Base-by-base conservation (phyloP, 1,140 invertebrate genomes). In the Araneus ventricosus region DNA sequence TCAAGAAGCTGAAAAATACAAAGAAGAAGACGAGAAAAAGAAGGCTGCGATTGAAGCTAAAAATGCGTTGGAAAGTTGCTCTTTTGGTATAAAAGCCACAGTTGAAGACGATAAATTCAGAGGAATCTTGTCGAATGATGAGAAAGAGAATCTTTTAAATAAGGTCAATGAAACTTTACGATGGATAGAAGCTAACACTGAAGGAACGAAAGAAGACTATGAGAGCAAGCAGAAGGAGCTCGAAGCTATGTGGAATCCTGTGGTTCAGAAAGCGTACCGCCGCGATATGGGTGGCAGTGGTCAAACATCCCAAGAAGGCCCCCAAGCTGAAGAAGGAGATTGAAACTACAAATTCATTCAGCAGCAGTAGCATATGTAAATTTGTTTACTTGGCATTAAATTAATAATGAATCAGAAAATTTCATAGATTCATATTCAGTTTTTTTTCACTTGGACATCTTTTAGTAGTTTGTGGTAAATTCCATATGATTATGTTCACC, bases 1-100 rank as follows among this genome's bases (percentile, higher is more conserved):
- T 94, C 95, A 95, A 70, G 97, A 95, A 94, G 96, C 95, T 87
- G 96, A 96, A 95, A 96, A 95, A 95, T 97, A 96, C 94, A 95
- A 94, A 85, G 95, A 95, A 30, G 96, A 95, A 79, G 96, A 96
- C 88, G 95, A 99, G 94, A 98, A 97, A 94, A 98, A 99, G 95
- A 98, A 97, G 95, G 97, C 97, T 93, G 97, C 97, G 30, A 98
- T 99, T 17, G 95, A 96, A 61, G 97, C 98, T 86, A 99, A 99
- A 96, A 99, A 99, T 95, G 96, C 96, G 24, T 96, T 99, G 1
- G 99, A 99, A 95, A 98, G 98, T 67, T 99, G 99, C 95, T 98
- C 98, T 96, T 99, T 99, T 97, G 98, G 98, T 96, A 98, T 99
- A 97, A 99, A 99, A 96, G 97, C 97, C 86, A 99, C 98, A 34